Conservation (phyloP, 2,797 vertebrate genomes). For the Morus bassanus region DNA sequence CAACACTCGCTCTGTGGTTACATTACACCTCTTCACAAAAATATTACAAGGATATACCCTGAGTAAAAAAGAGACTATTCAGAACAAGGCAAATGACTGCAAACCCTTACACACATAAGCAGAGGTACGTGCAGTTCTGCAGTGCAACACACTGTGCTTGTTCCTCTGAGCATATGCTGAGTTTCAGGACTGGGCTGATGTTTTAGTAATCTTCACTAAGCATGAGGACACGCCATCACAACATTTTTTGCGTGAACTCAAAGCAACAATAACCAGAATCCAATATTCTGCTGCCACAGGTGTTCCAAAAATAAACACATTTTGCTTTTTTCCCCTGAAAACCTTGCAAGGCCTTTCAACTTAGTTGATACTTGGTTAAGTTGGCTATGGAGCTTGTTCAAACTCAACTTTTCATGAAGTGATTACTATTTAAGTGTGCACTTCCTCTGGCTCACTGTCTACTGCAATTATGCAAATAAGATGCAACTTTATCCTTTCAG, state of each 20-base stretch:
- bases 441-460: slow-evolving; percentile 17
- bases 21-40: not conserved
- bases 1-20: not conserved
- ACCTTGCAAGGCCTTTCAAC: not conserved
- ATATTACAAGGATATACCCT: fast-evolving
- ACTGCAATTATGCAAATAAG: slow-evolving; percentile 57
- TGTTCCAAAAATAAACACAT: not conserved
- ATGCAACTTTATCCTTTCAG: slow-evolving; percentile 60
- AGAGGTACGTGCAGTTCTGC: not conserved
- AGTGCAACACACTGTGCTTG: not conserved
- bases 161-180: not conserved
- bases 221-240: not conserved
- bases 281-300: too few relatives aligned
- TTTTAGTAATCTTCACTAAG: not conserved
- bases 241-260: not conserved
- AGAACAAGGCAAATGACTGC: fast-evolving
- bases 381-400: not conserved
- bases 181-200: not conserved
- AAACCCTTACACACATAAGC: not conserved
- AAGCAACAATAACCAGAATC: not conserved
- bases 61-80: not conserved
- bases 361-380: not conserved
- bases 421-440: slow-evolving; percentile 24
- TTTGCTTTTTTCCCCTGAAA: not conserved
- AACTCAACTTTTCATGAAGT: not conserved